These are phyloP conservation scores for Clitarchus hookeri DNA, from an alignment of 2,888 invertebrate genomes.

Conservation along the genomic window DNA sequence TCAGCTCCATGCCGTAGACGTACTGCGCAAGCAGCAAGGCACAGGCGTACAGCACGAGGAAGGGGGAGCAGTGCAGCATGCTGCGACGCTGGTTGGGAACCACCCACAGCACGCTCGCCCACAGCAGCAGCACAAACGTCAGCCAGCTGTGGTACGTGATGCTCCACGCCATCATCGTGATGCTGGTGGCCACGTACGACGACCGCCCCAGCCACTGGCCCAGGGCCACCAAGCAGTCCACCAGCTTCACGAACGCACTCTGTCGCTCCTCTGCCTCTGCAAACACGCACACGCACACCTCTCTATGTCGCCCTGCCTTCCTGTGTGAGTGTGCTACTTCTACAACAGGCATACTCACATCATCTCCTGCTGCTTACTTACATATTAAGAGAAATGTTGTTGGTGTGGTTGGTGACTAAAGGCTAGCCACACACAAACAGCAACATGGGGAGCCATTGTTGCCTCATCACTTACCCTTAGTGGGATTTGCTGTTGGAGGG, in stretches of 20 bases:
- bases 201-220: slow-evolving; percentile 74
- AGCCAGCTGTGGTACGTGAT: slow-evolving; percentile 98
- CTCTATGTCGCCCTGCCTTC: no score
- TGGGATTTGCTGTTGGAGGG: no score
- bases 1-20: slow-evolving; percentile 86
- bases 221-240: slow-evolving; percentile 53
- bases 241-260: slow-evolving; percentile 29
- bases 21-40: slow-evolving; percentile 76
- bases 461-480: no score
- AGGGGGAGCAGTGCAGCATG: slow-evolving; percentile 89
- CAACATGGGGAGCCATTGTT: no score
- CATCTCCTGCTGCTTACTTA: no score
- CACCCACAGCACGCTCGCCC: slow-evolving; percentile 96
- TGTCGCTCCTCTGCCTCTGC: slow-evolving; percentile 28
- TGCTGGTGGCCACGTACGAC: slow-evolving; percentile 83
- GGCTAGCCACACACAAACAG: no score
- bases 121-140: slow-evolving; percentile 89
- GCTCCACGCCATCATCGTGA: slow-evolving; percentile 98
- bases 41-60: slow-evolving; percentile 88
- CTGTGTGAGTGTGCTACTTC: no score
- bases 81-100: slow-evolving; percentile 90
- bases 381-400: no score
- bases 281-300: neutral
- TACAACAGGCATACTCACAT: no score
- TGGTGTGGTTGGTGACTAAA: no score